Evolutionary conservation across 1,140 invertebrate genomes (phyloP), one percentile per base, ranked within the genome.

Genomic region (Hycleus phaleratus): DNA sequence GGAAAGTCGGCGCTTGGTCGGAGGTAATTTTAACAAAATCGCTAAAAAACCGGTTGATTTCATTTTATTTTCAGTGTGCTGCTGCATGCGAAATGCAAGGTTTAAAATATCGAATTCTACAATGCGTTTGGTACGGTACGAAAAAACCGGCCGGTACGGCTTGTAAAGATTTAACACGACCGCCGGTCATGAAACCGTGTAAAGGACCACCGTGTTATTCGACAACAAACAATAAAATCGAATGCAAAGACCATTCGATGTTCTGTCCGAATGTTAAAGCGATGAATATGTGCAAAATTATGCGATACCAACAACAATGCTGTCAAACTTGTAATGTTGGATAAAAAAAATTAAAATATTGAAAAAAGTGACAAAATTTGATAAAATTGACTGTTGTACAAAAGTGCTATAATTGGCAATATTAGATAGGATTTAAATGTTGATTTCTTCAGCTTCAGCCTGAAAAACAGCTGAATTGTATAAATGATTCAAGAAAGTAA

Each of bases 71-170:
- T 45, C 65, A 93, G 90, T 94, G 91, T 71, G 82, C 84, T 61
- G 88, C 87, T 45, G 74, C 80, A 3, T 94, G 91, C 70, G 83
- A 82, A 50, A 75, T 78, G 44, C 74, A 79, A 38, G 91, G 91
- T 2, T 82, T 88, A 45, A 88, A 90, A 73, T 91, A 90, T 67
- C 80, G 91, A 63, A 86, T 88, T 63, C 75, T 94, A 39, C 86
- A 91, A 66, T 95, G 92, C 73, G 90, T 93, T 48, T 95, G 91
- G 91, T 86, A 82, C 65, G 86, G 86, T 40, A 87, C 85, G 11
- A 85, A 87, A 66, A 82, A 86, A 65, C 82, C 88, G 25, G 90
- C 91, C 6, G 90, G 87, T 10, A 87, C 87, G 64, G 87, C 87
- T 12, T 93, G 91, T 73, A 80, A 83, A 57, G 82, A 87, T 62